phyloP scores from a whole-genome alignment of 2,113 vertebrate species.

The Numida meleagris region DNA sequence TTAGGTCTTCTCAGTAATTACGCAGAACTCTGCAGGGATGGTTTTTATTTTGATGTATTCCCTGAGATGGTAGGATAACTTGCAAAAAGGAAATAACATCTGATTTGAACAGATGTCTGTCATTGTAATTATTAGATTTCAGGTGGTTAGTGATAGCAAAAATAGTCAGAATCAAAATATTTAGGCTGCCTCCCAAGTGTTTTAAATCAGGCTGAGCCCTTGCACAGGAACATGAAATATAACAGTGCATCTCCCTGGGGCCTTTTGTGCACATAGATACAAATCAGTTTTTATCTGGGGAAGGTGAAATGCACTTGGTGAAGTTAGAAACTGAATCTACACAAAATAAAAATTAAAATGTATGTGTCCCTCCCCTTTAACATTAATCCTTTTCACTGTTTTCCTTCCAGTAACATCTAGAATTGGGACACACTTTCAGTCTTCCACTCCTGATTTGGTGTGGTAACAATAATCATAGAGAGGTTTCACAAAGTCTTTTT shows the following conservation, averaged over 20 bases:
- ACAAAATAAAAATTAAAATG: background rate
- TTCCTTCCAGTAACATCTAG: background rate
- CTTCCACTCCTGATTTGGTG: background rate
- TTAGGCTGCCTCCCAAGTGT: constrained; percentile 37
- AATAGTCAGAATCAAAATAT: constrained; percentile 31
- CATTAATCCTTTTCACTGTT: background rate
- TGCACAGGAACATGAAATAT: background rate
- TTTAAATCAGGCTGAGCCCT: constrained; percentile 4
- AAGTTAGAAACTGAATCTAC: background rate
- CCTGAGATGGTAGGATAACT: background rate
- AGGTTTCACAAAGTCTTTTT: background rate
- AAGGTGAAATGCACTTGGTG: background rate
- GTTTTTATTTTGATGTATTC: background rate
- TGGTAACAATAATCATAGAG: accelerated
- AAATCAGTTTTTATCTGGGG: background rate
- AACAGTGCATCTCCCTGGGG: background rate
- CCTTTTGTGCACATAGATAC: background rate
- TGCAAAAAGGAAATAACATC: constrained; percentile 1
- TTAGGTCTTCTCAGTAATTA: background rate
- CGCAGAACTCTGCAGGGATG: accelerated
- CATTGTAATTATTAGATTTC: background rate
- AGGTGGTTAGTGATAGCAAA: constrained; percentile 7
- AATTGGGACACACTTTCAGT: background rate
- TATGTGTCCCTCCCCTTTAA: background rate
- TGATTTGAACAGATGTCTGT: constrained; percentile 35